Evolutionary conservation across 2,113 vertebrate species (phyloP).

Genomic region (Choloepus hoffmanni): DNA sequence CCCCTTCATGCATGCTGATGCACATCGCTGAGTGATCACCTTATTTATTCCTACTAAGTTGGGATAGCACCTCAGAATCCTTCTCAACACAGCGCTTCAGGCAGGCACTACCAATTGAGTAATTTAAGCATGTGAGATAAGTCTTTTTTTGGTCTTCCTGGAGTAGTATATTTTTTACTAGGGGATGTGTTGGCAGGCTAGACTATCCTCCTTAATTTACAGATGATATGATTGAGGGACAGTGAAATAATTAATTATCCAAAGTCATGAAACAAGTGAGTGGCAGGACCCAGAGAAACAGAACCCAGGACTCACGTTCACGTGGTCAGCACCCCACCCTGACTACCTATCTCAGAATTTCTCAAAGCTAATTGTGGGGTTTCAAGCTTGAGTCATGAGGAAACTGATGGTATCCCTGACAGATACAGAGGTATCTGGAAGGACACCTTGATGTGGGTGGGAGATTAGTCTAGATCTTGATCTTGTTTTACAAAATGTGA

Average conservation of each 20-base stretch:
- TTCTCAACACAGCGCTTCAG: background rate
- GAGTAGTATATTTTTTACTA: background rate
- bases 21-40: background rate
- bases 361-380: background rate
- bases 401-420: conserved; percentile 19
- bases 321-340: background rate
- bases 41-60: background rate
- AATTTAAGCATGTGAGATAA: background rate
- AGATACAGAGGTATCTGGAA: conserved; percentile 5
- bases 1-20: background rate
- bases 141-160: background rate
- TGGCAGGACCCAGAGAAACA: background rate
- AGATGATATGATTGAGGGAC: background rate
- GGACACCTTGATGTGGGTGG: background rate
- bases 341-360: background rate
- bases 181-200: background rate
- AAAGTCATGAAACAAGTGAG: background rate
- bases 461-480: background rate
- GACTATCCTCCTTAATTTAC: background rate
- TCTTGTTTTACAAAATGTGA: background rate
- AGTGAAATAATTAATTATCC: background rate
- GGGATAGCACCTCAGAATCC: background rate
- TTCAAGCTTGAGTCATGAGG: conserved; percentile 2
- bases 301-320: background rate
- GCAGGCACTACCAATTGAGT: background rate